Base-by-base conservation (phyloP, 2,888 invertebrate species). In the Scotopteryx bipunctaria region DNA sequence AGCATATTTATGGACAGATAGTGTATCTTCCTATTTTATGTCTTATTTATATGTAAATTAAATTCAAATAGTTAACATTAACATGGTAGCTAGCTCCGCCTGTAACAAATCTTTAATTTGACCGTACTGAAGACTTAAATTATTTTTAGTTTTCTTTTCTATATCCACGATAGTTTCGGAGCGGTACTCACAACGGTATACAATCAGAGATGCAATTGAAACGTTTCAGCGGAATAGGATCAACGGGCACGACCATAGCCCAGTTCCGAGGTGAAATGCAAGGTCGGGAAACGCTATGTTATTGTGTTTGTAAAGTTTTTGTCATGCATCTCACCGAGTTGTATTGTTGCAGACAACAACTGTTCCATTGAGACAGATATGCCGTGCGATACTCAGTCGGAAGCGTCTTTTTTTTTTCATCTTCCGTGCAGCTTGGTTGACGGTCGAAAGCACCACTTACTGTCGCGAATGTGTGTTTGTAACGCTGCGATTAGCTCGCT, bases 181-280 rank as follows among this genome's bases (percentile, higher is more conserved):
- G 78, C 84, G 85, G 83, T 85, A 84, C 78, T 75, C 63, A 57
- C 66, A 86, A 83, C 86, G 84, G 86, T 86, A 83, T 73, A 77
- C 73, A 66, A 70, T 68, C 64, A 62, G 61, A 78, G 71, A 77
- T 83, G 82, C 80, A 83, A 84, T 83, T 76, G 78, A 76, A 73
- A 70, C 64, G 67, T 73, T 61, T 76, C 57, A 69, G 59, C 67
- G 69, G 77, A 79, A 69, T 82, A 64, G 76, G 71, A 78, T 80
- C 73, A 71, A 66, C 67, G 61, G 71, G 72, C 83, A 86, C 84
- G 85, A 87, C 79, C 77, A 74, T 70, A 81, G 79, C 81, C 81
- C 79, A 85, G 78, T 82, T 83, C 67, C 61, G 77, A 80, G 69
- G 80, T 78, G 76, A 82, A 81, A 83, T 75, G 78, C 82, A 81